phyloP scores from a whole-genome alignment of 2,888 invertebrate species.

The Athalia circularis region DNA sequence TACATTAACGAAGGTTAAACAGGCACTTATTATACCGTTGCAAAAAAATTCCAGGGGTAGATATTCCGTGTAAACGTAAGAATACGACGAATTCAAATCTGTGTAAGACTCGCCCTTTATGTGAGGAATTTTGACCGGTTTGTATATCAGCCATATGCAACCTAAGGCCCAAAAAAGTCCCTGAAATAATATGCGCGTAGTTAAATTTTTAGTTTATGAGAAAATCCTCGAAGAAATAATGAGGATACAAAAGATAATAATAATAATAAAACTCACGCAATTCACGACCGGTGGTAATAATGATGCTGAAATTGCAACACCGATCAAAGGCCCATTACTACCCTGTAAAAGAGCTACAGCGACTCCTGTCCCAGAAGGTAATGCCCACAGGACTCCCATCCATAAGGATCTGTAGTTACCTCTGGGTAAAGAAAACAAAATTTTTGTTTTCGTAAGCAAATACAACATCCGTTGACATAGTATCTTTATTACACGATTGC shows the following conservation, averaged over 20 bases:
- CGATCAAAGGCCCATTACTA: conserved; percentile 89
- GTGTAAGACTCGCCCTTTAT: conserved; percentile 81
- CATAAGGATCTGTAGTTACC: conserved; percentile 83
- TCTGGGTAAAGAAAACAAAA: conserved; percentile 71
- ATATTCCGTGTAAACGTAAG: conserved; percentile 83
- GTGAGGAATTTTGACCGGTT: conserved; percentile 82
- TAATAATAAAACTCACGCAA: conserved; percentile 79
- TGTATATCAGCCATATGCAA: conserved; percentile 83
- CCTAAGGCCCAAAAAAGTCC: conserved; percentile 85
- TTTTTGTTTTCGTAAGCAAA: too few species aligned
- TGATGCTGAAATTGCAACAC: conserved; percentile 93
- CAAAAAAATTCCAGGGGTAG: conserved; percentile 86
- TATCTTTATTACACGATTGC: too few species aligned
- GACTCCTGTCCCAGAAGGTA: conserved; percentile 87
- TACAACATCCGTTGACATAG: too few species aligned
- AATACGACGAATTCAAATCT: conserved; percentile 79
- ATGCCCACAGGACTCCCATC: conserved; percentile 86
- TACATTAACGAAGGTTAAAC: conserved; percentile 88
- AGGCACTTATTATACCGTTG: conserved; percentile 87
- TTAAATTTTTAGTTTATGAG: too few species aligned
- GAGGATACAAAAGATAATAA: neutral
- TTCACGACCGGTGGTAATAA: conserved; percentile 90
- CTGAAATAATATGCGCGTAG: conserved; percentile 69
- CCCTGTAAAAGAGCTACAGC: conserved; percentile 91
- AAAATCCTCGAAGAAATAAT: neutral